These are phyloP conservation scores for Arenaria interpres DNA, from an alignment of 2,113 vertebrate species.

Conservation along the genomic window DNA sequence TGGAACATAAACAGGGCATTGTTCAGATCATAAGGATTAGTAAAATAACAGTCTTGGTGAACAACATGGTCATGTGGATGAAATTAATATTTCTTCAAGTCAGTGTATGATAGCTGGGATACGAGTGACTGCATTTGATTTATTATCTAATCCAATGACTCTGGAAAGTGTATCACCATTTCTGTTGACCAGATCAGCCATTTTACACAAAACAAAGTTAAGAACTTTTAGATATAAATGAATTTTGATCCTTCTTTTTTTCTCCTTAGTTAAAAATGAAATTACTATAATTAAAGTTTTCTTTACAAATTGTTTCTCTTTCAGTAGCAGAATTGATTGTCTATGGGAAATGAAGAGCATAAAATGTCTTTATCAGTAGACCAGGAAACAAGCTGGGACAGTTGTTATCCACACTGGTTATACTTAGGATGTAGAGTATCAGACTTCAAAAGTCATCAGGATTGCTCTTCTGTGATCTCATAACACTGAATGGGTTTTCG, in stretches of 20 bases:
- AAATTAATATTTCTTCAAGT: slow-evolving; percentile 44
- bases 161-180: slow-evolving; percentile 1
- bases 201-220: slow-evolving; percentile 13
- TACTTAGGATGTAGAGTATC: neutral
- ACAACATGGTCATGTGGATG: slow-evolving; percentile 23
- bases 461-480: neutral
- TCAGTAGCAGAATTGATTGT: neutral
- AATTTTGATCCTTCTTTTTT: neutral
- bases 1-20: slow-evolving; percentile 60
- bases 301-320: neutral
- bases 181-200: slow-evolving; percentile 12
- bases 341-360: neutral
- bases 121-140: neutral
- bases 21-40: slow-evolving; percentile 63
- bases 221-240: slow-evolving; percentile 18
- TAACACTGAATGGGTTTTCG: neutral
- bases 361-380: neutral
- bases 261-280: neutral
- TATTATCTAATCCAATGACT: neutral
- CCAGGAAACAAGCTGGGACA: neutral
- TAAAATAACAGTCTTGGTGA: slow-evolving; percentile 63
- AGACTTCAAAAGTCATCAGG: neutral
- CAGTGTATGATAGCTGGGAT: neutral
- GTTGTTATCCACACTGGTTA: neutral
- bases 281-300: slow-evolving; percentile 26